phyloP scores from a whole-genome alignment of 2,888 invertebrate species.

The Chromoteleia sp. region DNA sequence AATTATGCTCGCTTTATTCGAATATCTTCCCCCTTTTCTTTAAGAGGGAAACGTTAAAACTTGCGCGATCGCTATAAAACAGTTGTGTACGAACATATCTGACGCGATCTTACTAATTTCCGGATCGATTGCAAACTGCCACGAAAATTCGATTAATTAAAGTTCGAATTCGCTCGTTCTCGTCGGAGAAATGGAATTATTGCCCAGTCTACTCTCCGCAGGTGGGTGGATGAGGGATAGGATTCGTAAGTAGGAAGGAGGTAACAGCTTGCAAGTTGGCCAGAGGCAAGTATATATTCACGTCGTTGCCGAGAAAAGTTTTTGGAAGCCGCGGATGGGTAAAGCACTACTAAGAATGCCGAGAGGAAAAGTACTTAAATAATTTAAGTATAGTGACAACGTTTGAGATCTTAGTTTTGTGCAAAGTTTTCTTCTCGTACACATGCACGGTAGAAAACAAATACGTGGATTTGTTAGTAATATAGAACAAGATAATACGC shows the following conservation, averaged over 20 bases:
- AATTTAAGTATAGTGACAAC: constrained; percentile 55
- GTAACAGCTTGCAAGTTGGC: constrained; percentile 78
- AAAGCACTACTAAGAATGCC: constrained; percentile 49
- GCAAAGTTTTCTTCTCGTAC: too few relatives aligned
- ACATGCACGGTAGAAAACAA: too few relatives aligned
- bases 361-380: constrained; percentile 57
- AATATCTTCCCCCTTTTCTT: constrained; percentile 4
- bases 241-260: constrained; percentile 66
- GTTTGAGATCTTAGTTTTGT: constrained; percentile 33
- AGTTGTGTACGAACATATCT: constrained; percentile 63
- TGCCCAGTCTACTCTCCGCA: constrained; percentile 72
- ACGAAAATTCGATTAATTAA: constrained; percentile 82
- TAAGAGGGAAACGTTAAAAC: constrained; percentile 55
- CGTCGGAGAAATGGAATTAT: constrained; percentile 81
- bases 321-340: constrained; percentile 68
- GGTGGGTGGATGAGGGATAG: constrained; percentile 66
- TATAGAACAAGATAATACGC: too few relatives aligned
- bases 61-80: constrained; percentile 44
- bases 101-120: constrained; percentile 79
- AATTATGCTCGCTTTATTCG: constrained; percentile 3
- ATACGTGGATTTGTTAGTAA: too few relatives aligned
- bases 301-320: constrained; percentile 70
- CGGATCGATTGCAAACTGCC: constrained; percentile 72
- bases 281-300: constrained; percentile 71
- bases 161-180: constrained; percentile 81